phyloP scores from a whole-genome alignment of 2,797 vertebrate genomes.

The Pangasius macronema region DNA sequence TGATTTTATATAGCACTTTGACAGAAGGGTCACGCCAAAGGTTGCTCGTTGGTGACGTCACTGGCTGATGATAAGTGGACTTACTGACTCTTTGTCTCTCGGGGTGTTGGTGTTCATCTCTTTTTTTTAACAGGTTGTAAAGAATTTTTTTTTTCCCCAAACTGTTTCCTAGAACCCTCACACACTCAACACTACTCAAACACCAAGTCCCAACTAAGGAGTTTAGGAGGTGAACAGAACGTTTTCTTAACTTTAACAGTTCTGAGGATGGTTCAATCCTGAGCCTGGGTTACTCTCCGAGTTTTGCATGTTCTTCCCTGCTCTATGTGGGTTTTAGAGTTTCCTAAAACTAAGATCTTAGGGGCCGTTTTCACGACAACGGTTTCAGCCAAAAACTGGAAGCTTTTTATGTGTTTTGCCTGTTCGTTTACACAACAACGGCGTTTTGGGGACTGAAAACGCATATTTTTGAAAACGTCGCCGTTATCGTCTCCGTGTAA shows the following conservation, averaged over 20 bases:
- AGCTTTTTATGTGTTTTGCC: too few species aligned
- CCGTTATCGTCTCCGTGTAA: too few species aligned
- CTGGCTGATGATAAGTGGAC: constrained; percentile 44
- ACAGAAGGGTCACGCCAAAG: constrained; percentile 32
- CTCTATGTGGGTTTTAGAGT: not conserved
- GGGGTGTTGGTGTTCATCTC: constrained; percentile 33
- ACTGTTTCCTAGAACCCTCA: not conserved
- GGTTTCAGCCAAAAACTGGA: too few species aligned
- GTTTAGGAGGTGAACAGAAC: not conserved
- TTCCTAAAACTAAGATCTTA: too few species aligned
- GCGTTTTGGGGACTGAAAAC: too few species aligned
- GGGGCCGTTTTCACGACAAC: too few species aligned
- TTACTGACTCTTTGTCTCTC: constrained; percentile 15
- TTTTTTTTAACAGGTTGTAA: not conserved
- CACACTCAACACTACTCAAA: not conserved
- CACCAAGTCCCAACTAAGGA: too few species aligned
- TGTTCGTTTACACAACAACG: too few species aligned
- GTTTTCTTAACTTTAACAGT: not conserved
- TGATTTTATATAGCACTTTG: constrained; percentile 53
- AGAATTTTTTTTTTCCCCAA: too few species aligned
- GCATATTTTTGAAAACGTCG: too few species aligned
- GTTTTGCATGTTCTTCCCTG: not conserved
- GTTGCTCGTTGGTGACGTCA: constrained; percentile 5
- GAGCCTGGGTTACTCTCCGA: not conserved
- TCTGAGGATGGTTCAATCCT: not conserved